phyloP scores from a whole-genome alignment of 2,888 invertebrate species.

The Lomographa bimaculata region DNA sequence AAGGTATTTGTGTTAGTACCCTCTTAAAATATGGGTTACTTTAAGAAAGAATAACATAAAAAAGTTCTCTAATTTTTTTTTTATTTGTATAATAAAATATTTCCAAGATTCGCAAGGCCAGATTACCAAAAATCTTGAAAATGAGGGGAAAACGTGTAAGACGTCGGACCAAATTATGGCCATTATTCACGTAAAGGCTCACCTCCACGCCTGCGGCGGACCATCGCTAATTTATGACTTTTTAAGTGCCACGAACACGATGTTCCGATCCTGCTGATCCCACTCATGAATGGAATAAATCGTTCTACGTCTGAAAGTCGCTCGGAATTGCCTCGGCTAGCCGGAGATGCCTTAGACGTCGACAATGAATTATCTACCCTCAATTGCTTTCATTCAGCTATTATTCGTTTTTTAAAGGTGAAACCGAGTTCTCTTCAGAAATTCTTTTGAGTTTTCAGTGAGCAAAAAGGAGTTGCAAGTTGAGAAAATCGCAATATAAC shows the following conservation, averaged over 20 bases:
- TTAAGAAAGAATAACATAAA: too few species aligned
- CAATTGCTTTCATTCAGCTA: constrained; percentile 30
- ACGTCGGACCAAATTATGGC: constrained; percentile 30
- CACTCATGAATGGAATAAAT: constrained; percentile 47
- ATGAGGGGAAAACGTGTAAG: constrained; percentile 4
- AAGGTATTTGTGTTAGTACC: too few species aligned
- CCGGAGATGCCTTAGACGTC: constrained; percentile 27
- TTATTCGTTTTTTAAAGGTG: constrained; percentile 23
- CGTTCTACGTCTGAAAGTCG: constrained; percentile 37
- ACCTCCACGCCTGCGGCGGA: constrained; percentile 49
- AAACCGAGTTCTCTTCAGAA: constrained; percentile 3
- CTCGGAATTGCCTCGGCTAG: constrained; percentile 31
- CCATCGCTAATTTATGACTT: constrained; percentile 67
- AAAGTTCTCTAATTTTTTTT: too few species aligned
- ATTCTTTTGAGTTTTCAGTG: constrained; percentile 4
- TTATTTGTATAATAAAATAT: too few species aligned
- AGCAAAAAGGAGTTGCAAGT: too few species aligned
- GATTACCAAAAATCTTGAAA: constrained; percentile 3
- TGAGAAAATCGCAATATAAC: too few species aligned
- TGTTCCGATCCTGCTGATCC: constrained; percentile 53
- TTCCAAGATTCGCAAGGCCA: too few species aligned
- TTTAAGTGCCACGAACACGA: constrained; percentile 66
- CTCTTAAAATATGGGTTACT: too few species aligned
- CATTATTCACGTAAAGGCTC: constrained; percentile 60
- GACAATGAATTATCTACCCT: constrained; percentile 33